phyloP scores from a whole-genome alignment of 2,113 vertebrate species.

The Mirza zaza region DNA sequence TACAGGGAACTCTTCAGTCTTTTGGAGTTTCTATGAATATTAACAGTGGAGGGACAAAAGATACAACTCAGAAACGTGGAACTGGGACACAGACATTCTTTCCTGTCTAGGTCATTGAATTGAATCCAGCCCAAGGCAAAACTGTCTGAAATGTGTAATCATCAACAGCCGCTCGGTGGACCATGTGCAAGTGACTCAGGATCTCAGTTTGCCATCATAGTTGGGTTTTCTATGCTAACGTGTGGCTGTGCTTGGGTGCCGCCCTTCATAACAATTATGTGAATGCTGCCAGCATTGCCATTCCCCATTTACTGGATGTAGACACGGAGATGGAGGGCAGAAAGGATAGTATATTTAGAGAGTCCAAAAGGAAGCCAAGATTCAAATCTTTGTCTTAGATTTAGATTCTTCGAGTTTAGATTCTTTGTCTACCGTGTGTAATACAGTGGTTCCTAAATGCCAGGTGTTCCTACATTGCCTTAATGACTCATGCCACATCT shows the following conservation, averaged over 20 bases:
- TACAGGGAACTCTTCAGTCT: neutral
- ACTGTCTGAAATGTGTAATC: neutral
- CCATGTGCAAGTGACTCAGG: neutral
- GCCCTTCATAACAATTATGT: neutral
- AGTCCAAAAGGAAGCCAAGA: neutral
- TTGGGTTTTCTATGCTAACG: neutral
- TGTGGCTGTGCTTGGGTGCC: neutral
- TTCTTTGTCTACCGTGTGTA: neutral
- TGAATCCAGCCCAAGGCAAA: conserved; percentile 58
- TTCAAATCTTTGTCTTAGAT: neutral
- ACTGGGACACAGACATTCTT: conserved; percentile 45
- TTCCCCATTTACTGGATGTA: too few species aligned
- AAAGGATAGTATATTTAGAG: neutral
- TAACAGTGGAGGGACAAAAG: neutral
- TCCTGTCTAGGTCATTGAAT: conserved; percentile 59
- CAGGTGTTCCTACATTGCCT: neutral
- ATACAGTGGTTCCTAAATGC: neutral
- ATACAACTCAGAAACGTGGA: conserved; percentile 5
- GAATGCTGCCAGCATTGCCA: neutral
- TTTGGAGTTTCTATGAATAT: neutral
- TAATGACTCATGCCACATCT: neutral
- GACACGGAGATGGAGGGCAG: neutral
- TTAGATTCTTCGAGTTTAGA: neutral
- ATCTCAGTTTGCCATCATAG: neutral
- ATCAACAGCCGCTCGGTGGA: conserved; percentile 20